Percentiles rank a stretch among this genome's conserved stretches.
Conservation (phyloP, 2,888 invertebrate species). For the Cecidostiba fungosa region DNA sequence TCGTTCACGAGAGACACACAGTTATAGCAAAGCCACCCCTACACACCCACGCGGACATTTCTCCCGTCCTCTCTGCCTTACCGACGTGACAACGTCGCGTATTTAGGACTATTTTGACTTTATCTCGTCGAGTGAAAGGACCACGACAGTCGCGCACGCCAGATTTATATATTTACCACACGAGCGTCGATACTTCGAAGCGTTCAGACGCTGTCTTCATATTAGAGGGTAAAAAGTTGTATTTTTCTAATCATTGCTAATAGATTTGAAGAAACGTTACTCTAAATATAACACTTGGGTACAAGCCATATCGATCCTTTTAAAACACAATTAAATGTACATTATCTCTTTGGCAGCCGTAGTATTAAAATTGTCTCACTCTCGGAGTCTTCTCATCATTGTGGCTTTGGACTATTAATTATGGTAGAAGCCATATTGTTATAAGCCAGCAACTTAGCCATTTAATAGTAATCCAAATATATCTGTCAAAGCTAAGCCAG, state of each 20-base stretch:
- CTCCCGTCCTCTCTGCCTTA: slow-evolving; percentile 53
- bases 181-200: background rate
- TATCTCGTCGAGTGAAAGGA: slow-evolving; percentile 46
- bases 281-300: too few species aligned
- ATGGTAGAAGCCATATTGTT: background rate
- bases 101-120: slow-evolving; percentile 48
- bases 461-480: slow-evolving; percentile 42
- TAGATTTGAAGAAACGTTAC: too few species aligned
- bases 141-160: background rate
- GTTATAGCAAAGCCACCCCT: background rate
- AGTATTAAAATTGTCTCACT: background rate
- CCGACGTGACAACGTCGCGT: slow-evolving; percentile 22
- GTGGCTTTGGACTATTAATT: background rate
- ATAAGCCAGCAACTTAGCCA: slow-evolving; percentile 23
- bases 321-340: background rate
- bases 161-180: slow-evolving; percentile 53
- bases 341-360: background rate
- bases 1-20: background rate
- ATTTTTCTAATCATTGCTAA: background rate
- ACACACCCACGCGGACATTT: slow-evolving; percentile 30
- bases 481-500: slow-evolving; percentile 39
- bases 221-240: background rate
- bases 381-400: background rate
- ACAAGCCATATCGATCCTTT: background rate
- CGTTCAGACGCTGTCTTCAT: background rate